Evolutionary conservation across 92 coral and sea anemone species (phyloP).

Genomic region (Palythoa grandiflora): DNA sequence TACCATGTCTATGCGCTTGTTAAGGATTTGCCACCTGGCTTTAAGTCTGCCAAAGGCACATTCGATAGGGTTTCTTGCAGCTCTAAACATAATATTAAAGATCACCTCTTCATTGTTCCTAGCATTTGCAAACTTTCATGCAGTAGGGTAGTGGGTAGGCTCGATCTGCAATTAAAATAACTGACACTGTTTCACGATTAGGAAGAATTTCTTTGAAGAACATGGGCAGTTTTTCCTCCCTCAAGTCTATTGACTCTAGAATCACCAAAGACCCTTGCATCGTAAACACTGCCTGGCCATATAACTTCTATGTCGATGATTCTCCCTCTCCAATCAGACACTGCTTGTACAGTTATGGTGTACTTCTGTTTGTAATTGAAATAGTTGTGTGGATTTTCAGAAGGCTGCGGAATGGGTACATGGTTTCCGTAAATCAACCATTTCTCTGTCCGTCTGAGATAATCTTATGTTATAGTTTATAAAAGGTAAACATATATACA

Average conservation of each 20-base stretch:
- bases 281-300: too few relatives aligned
- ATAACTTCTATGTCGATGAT: too few relatives aligned
- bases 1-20: slow-evolving; percentile 29
- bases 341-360: too few relatives aligned
- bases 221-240: slow-evolving; percentile 46
- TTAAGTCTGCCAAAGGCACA: slow-evolving; percentile 65
- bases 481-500: too few relatives aligned
- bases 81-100: slow-evolving; percentile 61
- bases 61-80: slow-evolving; percentile 65
- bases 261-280: slow-evolving; percentile 3
- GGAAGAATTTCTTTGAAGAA: slow-evolving; percentile 50
- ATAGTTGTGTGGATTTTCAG: too few relatives aligned
- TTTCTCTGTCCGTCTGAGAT: too few relatives aligned
- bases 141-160: slow-evolving; percentile 66
- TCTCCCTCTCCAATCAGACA: too few relatives aligned
- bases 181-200: slow-evolving; percentile 62
- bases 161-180: slow-evolving; percentile 59
- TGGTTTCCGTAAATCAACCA: too few relatives aligned
- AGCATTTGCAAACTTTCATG: slow-evolving; percentile 59
- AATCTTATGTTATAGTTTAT: too few relatives aligned
- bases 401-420: too few relatives aligned
- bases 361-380: too few relatives aligned
- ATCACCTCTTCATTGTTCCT: slow-evolving; percentile 56
- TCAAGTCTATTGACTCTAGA: slow-evolving; percentile 20
- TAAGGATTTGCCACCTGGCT: slow-evolving; percentile 62